These are phyloP conservation scores for Ceyx cyanopectus DNA, from an alignment of 2,113 vertebrate genomes.

Conservation along the genomic window DNA sequence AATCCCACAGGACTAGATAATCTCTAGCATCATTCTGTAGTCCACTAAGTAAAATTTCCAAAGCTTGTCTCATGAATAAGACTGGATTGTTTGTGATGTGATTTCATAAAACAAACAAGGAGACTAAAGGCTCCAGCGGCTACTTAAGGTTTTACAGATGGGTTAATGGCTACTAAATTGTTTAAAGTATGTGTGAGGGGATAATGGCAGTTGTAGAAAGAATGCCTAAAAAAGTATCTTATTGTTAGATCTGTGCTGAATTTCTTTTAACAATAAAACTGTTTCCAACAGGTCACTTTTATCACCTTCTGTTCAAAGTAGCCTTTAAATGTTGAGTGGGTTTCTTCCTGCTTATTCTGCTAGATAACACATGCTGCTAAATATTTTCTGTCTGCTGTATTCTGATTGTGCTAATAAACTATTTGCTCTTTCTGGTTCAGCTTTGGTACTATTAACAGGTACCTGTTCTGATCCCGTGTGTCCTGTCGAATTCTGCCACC, in stretches of 20 bases:
- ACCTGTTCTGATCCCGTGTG: background rate
- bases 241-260: background rate
- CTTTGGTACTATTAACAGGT: background rate
- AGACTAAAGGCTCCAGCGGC: constrained; percentile 2
- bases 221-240: background rate
- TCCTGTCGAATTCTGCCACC: background rate
- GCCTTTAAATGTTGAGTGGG: background rate
- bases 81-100: constrained; percentile 10
- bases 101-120: constrained; percentile 34
- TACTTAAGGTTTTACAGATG: constrained; percentile 25
- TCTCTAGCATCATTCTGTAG: background rate
- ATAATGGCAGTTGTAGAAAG: background rate
- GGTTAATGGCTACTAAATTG: background rate
- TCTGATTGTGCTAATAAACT: background rate
- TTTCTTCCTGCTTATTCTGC: background rate
- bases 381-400: background rate
- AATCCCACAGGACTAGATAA: background rate
- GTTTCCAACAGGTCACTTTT: background rate
- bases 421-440: background rate
- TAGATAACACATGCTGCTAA: background rate
- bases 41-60: background rate
- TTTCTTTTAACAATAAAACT: background rate
- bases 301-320: background rate
- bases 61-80: background rate
- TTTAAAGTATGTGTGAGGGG: background rate